Percentiles rank a stretch among this genome's conserved stretches.
Evolutionary conservation across 2,888 invertebrate species (phyloP).

Genomic region (Amblyjoppa proteus): DNA sequence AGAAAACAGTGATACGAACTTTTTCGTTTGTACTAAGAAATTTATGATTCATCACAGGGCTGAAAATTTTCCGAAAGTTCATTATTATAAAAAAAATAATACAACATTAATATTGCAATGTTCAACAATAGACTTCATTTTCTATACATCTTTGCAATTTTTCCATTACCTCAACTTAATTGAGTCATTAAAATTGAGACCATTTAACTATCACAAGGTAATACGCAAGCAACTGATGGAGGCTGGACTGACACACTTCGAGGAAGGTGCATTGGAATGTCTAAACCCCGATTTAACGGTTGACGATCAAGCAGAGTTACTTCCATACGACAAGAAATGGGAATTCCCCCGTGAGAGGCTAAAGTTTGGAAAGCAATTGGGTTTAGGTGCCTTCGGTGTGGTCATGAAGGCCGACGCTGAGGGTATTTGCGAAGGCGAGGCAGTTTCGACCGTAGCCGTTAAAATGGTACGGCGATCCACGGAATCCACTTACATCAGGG

Average conservation of each 20-base stretch:
- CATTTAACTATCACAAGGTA: conserved; percentile 81
- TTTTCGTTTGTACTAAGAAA: background rate
- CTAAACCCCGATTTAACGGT: conserved; percentile 95
- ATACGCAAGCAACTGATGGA: conserved; percentile 89
- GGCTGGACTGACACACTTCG: conserved; percentile 91
- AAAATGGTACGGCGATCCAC: conserved; percentile 97
- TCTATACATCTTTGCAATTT: too few relatives aligned
- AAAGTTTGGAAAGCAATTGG: conserved; percentile 94
- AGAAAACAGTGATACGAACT: too few relatives aligned
- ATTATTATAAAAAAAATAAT: too few relatives aligned
- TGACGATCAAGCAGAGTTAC: conserved; percentile 96
- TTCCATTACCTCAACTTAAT: too few relatives aligned
- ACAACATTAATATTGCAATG: too few relatives aligned
- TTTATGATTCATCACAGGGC: background rate
- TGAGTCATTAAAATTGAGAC: background rate
- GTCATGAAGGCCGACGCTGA: conserved; percentile 95
- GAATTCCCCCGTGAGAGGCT: conserved; percentile 96
- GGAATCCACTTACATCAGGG: conserved; percentile 93
- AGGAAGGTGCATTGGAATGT: conserved; percentile 91
- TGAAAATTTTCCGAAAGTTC: background rate
- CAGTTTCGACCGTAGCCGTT: conserved; percentile 94
- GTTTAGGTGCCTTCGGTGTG: conserved; percentile 97
- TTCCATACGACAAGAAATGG: conserved; percentile 95
- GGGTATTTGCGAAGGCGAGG: conserved; percentile 91
- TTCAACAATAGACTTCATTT: too few relatives aligned